Evolutionary conservation across 2,888 invertebrate genomes (phyloP), one percentile per base, ranked within the genome.

Genomic region (Oligia latruncula): DNA sequence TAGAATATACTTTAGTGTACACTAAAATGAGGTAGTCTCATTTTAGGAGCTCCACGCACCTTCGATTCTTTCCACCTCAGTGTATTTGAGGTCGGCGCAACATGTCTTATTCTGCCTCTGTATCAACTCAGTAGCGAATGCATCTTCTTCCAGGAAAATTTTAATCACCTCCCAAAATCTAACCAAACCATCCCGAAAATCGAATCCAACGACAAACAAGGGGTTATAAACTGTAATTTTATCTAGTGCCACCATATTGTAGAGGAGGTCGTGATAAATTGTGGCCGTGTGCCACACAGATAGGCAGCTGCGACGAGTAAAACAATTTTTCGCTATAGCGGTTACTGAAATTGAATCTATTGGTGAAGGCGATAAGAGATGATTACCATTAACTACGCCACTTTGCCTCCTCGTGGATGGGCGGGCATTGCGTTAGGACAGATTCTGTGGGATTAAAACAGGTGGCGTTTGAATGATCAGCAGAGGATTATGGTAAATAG

Each of bases 271-370:
- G 83, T 88, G 92, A 90, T 89, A 89, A 90, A 90, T 88, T 87
- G 87, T 87, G 87, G 79, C 83, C 87, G 90, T 86, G 88, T 81
- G 74, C 81, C 83, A 80, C 78, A 81, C 70, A 77, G 95, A 95
- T 95, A 95, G 91, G 92, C 96, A 95, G 95, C 95, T 95, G 96
- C 87, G 93, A 85, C 84, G 91, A 87, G 87, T 89, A 92, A 94
- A 95, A 97, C 96, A 97, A 97, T 97, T 97, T 97, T 94, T 95
- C 97, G 97, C 95, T 96, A 93, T 95, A 95, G 91, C 95, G 96
- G 93, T 92, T 94, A 91, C 94, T 93, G 93, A 96, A 96, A 97
- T 97, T 96, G 96, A 95, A 96, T 96, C 93, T 93, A 89, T 90
- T 88, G 92, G 89, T 87, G 90, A 89, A 90, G 90, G 74, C 89